A percentile compares a stretch with the other conserved stretches of the same genome.
Conservation (phyloP, 2,888 invertebrate genomes). For the Stictocephala bisonia region DNA sequence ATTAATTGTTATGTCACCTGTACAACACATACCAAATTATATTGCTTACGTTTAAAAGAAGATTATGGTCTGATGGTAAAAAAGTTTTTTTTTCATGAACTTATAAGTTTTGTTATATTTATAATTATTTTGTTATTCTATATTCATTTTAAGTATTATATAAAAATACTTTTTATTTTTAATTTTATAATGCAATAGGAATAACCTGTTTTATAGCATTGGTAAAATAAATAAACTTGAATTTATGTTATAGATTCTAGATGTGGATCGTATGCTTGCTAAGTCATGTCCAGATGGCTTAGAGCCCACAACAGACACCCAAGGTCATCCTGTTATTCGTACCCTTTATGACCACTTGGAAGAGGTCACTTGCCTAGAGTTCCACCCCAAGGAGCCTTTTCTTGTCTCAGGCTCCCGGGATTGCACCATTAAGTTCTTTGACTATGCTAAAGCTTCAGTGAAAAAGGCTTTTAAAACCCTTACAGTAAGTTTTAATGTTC, state of each 20-base stretch:
- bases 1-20: too few species aligned
- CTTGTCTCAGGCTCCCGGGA: constrained; percentile 95
- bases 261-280: constrained; percentile 98
- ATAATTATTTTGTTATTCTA: too few species aligned
- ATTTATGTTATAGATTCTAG: constrained; percentile 76
- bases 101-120: too few species aligned
- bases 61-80: too few species aligned
- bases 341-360: constrained; percentile 98
- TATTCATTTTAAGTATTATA: too few species aligned
- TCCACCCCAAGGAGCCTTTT: constrained; percentile 95
- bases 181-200: too few species aligned
- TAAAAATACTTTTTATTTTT: too few species aligned
- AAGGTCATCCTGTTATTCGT: constrained; percentile 97
- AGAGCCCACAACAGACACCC: constrained; percentile 84
- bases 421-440: constrained; percentile 95
- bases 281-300: constrained; percentile 95
- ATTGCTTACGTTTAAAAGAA: too few species aligned
- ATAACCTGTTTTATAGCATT: too few species aligned
- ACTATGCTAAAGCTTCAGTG: constrained; percentile 97
- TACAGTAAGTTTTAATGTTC: constrained; percentile 71
- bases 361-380: constrained; percentile 96
- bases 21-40: too few species aligned
- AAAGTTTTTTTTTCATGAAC: too few species aligned
- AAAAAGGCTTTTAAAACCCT: constrained; percentile 98
- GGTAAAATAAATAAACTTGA: neutral